Conservation (phyloP, 1,140 invertebrate genomes). For the Helicoverpa zea region DNA sequence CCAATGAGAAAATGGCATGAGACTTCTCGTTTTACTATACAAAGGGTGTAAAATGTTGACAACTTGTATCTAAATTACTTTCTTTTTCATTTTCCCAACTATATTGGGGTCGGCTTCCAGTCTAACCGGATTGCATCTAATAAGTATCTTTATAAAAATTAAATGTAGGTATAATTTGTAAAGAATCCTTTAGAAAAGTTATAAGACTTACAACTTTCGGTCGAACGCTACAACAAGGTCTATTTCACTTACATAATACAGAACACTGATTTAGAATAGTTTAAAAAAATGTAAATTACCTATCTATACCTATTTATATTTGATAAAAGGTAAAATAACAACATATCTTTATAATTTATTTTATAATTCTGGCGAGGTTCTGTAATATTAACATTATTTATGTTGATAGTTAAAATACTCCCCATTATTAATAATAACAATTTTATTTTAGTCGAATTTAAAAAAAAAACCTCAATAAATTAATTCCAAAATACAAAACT, state of each 20-base stretch:
- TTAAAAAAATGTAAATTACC: slow-evolving; percentile 40
- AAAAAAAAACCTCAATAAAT: not conserved
- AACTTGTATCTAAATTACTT: no score
- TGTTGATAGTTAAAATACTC: not conserved
- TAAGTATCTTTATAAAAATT: no score
- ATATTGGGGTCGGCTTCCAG: no score
- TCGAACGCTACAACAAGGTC: slow-evolving; percentile 6
- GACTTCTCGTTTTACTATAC: no score
- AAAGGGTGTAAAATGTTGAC: no score
- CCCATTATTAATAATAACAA: not conserved
- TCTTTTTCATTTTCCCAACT: no score
- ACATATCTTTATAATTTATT: slow-evolving; percentile 13
- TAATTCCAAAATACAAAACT: not conserved
- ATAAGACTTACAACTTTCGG: not conserved
- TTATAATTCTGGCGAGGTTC: slow-evolving; percentile 14
- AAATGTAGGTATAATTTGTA: no score
- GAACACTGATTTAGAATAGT: slow-evolving; percentile 40
- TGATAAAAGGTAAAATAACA: slow-evolving; percentile 30
- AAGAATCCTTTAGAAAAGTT: not conserved
- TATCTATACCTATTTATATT: slow-evolving; percentile 41
- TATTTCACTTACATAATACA: slow-evolving; percentile 33
- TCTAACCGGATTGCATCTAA: no score
- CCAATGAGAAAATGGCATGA: no score
- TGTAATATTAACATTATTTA: not conserved
- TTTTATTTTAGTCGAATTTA: not conserved